Evolutionary conservation across 2,888 invertebrate genomes (phyloP).

Genomic region (Ceriagrion tenellum): DNA sequence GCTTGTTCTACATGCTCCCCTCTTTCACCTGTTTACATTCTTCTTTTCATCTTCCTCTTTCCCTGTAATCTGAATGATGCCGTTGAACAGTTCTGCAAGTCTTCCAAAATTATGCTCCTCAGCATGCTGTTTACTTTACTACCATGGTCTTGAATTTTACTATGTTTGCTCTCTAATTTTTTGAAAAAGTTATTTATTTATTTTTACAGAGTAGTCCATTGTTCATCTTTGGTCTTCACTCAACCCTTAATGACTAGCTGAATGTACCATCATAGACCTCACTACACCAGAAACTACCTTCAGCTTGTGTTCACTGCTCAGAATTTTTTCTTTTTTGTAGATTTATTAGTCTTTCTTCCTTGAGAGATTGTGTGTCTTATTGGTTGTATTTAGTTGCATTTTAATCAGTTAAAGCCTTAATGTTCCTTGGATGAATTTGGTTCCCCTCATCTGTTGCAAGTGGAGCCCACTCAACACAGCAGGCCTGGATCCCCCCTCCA

Average conservation of each 20-base stretch:
- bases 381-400: neutral
- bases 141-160: neutral
- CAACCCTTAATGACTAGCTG: neutral
- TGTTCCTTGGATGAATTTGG: neutral
- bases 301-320: neutral
- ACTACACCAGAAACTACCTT: neutral
- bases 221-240: neutral
- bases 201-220: neutral
- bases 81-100: neutral
- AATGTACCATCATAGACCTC: neutral
- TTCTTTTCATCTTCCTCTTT: neutral
- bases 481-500: neutral
- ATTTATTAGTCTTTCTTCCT: neutral
- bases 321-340: neutral
- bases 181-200: neutral
- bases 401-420: neutral
- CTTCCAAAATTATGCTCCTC: neutral
- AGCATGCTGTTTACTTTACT: neutral
- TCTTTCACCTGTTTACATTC: neutral
- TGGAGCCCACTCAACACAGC: neutral
- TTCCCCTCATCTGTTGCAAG: neutral
- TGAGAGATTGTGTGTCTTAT: neutral
- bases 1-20: neutral
- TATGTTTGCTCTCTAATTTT: neutral
- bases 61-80: neutral